Base-by-base conservation (phyloP, 2,113 vertebrate species). In the Labeo rohita region DNA sequence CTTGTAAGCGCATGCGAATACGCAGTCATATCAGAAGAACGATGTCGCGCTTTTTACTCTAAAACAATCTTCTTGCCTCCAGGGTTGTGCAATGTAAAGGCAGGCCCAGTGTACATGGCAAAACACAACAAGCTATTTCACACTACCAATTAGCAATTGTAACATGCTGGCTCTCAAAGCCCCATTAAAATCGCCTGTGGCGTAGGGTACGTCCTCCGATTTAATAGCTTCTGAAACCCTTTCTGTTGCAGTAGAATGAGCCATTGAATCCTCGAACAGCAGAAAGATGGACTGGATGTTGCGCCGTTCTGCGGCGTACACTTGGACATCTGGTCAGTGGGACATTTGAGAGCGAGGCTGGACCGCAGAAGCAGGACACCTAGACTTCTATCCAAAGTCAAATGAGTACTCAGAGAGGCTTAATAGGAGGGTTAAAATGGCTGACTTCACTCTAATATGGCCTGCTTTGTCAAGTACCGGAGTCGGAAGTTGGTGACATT, bases 261-360 rank as follows among this genome's bases (percentile, higher is more conserved):
- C 83, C 77, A 88, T 59, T 61, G 66, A 84, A 80, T 81, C n/a
- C 83, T 52, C 83, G 8, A 80, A 68, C 59, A 70, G 83, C 70
- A 82, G 72, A 85, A 82, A 88, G 87, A 82, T 43, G 83, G 79
- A 81, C 65, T 56, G 70, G 70, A 85, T 81, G 83, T 77, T 80
- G 50, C 23, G 9, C 66, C 47, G 66, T 73, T 87, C 79, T 81
- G 84, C 65, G 18, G 39, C 23, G 52, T 65, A 82, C 77, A 88
- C 84, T 85, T 82, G 84, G 87, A 88, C 87, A 85, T 88, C 87
- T 88, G 87, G 84, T 77, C 79, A 83, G 78, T 77, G 78, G 84
- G 79, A 83, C 84, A 63, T 85, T 88, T 77, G 87, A 88, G 87
- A 82, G 78, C 39, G 18, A 80, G 54, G 52, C 56, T 88, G 87